A percentile compares a stretch with the other conserved stretches of the same genome.
Evolutionary conservation across 1,140 invertebrate species (phyloP).

Genomic region (Daktulosphaira vitifoliae): DNA sequence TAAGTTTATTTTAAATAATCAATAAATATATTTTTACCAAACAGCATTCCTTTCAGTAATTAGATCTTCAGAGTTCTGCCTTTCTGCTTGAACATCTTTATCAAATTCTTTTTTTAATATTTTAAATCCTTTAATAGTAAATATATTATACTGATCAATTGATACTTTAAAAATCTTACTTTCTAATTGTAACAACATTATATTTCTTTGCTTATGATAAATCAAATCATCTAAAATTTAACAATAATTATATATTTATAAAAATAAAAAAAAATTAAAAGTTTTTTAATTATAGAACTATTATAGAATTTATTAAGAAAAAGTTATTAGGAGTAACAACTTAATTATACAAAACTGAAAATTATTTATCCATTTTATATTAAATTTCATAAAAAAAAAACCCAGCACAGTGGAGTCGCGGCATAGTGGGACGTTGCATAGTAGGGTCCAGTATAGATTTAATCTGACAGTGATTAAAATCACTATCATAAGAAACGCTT

Average conservation of each 20-base stretch:
- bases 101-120: constrained; percentile 50
- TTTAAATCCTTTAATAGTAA: constrained; percentile 60
- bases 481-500: too few species aligned
- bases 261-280: neutral
- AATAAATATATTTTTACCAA: constrained; percentile 45
- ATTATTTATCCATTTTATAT: too few species aligned
- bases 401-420: too few species aligned
- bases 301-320: too few species aligned
- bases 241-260: neutral
- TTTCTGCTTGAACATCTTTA: constrained; percentile 55
- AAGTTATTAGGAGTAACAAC: too few species aligned
- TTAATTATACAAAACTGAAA: too few species aligned
- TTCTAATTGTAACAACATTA: constrained; percentile 29
- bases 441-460: too few species aligned
- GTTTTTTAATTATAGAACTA: neutral
- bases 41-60: constrained; percentile 60
- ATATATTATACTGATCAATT: constrained; percentile 66
- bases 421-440: too few species aligned
- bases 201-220: constrained; percentile 33
- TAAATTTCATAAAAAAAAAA: too few species aligned
- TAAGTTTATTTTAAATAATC: neutral
- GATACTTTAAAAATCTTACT: constrained; percentile 45
- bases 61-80: constrained; percentile 63
- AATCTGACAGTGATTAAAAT: too few species aligned
- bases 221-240: constrained; percentile 9